Evolutionary conservation across 2,888 invertebrate genomes (phyloP).

Genomic region (Platycnemis pennipes): DNA sequence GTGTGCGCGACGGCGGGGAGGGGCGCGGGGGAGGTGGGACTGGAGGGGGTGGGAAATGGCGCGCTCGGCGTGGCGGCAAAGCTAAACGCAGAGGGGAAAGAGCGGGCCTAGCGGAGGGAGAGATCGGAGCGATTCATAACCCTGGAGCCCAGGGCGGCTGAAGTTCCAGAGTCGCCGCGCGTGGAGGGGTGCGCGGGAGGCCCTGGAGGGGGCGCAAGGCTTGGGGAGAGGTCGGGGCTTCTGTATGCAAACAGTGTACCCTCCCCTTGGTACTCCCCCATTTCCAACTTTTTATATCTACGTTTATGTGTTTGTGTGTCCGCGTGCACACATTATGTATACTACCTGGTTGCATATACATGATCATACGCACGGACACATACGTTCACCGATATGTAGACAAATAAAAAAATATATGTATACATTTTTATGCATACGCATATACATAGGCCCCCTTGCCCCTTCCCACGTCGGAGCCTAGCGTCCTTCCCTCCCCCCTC

Average conservation of each 20-base stretch:
- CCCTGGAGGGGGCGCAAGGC: not conserved
- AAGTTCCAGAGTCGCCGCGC: not conserved
- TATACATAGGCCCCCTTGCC: not conserved
- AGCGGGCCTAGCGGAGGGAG: not conserved
- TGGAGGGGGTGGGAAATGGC: not conserved
- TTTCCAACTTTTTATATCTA: slow-evolving; percentile 28
- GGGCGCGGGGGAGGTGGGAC: not conserved
- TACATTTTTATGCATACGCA: too few species aligned
- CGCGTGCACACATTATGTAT: too few species aligned
- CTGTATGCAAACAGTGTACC: slow-evolving; percentile 54
- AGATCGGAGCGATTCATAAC: slow-evolving; percentile 62
- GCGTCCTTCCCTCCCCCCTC: not conserved
- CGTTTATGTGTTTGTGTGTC: too few species aligned
- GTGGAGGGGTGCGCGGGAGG: not conserved
- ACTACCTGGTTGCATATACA: too few species aligned
- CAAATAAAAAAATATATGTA: too few species aligned
- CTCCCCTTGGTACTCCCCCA: slow-evolving; percentile 12
- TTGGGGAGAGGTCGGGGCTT: not conserved
- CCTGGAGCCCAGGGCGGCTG: slow-evolving; percentile 28
- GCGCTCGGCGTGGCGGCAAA: not conserved
- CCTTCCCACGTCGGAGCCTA: not conserved
- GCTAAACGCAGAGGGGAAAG: not conserved
- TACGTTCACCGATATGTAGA: too few species aligned
- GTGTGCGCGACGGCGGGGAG: not conserved
- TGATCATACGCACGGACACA: too few species aligned